These are phyloP conservation scores for Leptinotarsa peninsularis DNA, from an alignment of 2,888 invertebrate genomes.

Conservation along the genomic window DNA sequence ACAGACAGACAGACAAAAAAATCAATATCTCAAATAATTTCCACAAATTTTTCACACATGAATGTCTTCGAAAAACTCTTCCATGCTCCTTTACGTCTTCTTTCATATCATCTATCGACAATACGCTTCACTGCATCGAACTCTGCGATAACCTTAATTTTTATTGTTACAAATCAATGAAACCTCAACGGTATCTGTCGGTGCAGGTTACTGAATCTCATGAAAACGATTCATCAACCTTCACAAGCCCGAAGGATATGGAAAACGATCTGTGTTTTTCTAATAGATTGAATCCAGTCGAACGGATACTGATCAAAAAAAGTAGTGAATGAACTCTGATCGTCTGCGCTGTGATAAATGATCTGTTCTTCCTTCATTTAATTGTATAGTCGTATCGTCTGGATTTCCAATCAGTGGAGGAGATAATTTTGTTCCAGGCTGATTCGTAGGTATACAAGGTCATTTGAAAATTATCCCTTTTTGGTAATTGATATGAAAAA, in stretches of 20 bases:
- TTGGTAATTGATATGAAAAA: too few species aligned
- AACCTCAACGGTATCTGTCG: conserved; percentile 2
- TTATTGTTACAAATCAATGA: conserved; percentile 14
- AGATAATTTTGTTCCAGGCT: not conserved
- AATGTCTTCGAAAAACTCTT: too few species aligned
- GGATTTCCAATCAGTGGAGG: not conserved
- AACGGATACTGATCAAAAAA: conserved; percentile 15
- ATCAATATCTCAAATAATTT: too few species aligned
- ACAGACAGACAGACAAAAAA: too few species aligned
- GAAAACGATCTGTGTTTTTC: conserved; percentile 17
- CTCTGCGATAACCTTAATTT: not conserved
- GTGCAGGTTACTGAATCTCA: conserved; percentile 7
- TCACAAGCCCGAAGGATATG: not conserved
- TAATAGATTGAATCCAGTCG: conserved; percentile 16
- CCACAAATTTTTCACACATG: too few species aligned
- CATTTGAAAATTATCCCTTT: not conserved
- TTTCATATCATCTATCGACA: not conserved
- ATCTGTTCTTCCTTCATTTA: conserved; percentile 10
- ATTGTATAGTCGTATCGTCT: not conserved
- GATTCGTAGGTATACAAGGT: not conserved
- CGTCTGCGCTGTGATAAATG: conserved; percentile 9
- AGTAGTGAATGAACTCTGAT: not conserved
- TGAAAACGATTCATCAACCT: conserved; percentile 11
- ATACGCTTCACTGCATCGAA: not conserved
- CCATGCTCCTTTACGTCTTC: not conserved